A percentile compares a stretch with the other conserved stretches of the same genome.
These are phyloP conservation scores for Choreutis nemorana DNA, from an alignment of 2,888 invertebrate species.

Conservation along the genomic window DNA sequence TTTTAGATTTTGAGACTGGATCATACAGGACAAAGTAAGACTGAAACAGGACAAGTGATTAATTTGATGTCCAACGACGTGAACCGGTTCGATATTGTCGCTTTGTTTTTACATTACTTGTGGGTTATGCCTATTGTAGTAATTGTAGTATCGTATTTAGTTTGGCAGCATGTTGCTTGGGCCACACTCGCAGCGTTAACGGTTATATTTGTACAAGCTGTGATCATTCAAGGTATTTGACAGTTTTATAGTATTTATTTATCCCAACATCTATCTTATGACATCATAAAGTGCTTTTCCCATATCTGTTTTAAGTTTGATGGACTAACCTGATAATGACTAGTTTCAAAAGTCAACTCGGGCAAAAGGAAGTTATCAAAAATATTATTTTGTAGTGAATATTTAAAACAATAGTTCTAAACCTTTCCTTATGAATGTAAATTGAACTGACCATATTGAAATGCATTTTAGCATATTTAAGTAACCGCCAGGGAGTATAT, in stretches of 20 bases:
- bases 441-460: too few species aligned
- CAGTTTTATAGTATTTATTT: too few species aligned
- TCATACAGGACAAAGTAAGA: constrained; percentile 66
- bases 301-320: too few species aligned
- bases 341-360: too few species aligned
- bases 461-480: constrained; percentile 53
- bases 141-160: constrained; percentile 56
- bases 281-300: too few species aligned
- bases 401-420: too few species aligned
- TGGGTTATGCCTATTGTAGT: constrained; percentile 84
- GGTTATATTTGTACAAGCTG: constrained; percentile 67
- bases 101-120: constrained; percentile 75
- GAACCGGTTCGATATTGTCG: constrained; percentile 78
- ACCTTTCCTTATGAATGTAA: too few species aligned
- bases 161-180: constrained; percentile 51
- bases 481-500: constrained; percentile 44
- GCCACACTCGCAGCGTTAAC: constrained; percentile 44
- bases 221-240: constrained; percentile 66
- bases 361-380: too few species aligned
- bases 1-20: constrained; percentile 54
- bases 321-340: too few species aligned
- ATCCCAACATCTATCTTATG: too few species aligned
- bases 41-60: constrained; percentile 79
- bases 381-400: too few species aligned
- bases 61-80: constrained; percentile 89